Evolutionary conservation across 2,113 vertebrate genomes (phyloP).

Genomic region (Ptychochromis oligacanthus): DNA sequence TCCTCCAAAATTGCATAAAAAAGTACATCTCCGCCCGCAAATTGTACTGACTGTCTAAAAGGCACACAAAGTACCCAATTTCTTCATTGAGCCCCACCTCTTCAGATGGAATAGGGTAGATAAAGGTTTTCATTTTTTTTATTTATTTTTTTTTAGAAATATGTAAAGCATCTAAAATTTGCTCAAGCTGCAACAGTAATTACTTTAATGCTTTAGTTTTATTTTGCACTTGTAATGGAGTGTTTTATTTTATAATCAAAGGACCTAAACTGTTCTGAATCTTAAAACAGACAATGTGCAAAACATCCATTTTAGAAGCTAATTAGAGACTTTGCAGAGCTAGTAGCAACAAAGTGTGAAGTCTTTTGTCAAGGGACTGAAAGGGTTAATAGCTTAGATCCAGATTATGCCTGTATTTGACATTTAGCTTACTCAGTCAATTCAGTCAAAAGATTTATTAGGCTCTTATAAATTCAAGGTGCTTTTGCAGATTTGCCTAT

Average conservation of each 20-base stretch:
- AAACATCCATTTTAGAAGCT: not conserved
- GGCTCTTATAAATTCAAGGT: not conserved
- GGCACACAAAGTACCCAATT: not conserved
- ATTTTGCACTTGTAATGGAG: not conserved
- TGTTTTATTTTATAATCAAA: no score
- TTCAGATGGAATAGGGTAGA: no score
- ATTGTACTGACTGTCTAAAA: no score
- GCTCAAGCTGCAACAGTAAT: not conserved
- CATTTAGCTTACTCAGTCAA: not conserved
- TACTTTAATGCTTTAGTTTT: not conserved
- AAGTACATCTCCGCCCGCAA: no score
- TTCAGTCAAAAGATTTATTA: not conserved
- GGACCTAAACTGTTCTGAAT: no score
- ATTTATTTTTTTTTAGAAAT: no score
- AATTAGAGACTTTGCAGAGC: not conserved
- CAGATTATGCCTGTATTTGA: not conserved
- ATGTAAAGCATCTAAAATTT: not conserved
- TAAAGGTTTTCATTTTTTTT: no score
- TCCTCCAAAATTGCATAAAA: no score
- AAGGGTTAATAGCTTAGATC: not conserved
- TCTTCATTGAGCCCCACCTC: no score
- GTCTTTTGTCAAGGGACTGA: not conserved
- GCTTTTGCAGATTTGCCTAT: not conserved
- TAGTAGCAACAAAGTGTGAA: not conserved
- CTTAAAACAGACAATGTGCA: not conserved